Base-by-base conservation (phyloP, 2,797 vertebrate genomes). In the Takifugu ocellatus region DNA sequence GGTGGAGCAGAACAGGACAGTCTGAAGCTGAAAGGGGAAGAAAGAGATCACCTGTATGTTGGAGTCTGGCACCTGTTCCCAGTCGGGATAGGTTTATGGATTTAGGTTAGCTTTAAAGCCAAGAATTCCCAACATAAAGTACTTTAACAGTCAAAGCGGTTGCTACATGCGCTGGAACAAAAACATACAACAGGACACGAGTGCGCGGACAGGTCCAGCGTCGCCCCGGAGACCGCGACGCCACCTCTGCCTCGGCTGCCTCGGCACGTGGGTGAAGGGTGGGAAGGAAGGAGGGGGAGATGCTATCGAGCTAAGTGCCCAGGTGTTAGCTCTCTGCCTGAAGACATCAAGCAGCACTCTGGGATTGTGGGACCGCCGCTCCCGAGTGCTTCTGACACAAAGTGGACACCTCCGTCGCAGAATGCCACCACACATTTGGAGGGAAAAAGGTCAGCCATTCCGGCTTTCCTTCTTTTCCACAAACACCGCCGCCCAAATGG, bases 221-320 rank as follows among this genome's bases (percentile, higher is more conserved):
- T 77, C 85, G 77, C 84, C 81, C 81, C 77, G 24, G 63, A 77
- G 78, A 54, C 79, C 81, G 81, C 72, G 81, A 85, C 82, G 70
- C 66, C 67, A 77, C 68, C 69, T 81, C 63, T 49, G 67, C 63
- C 1, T 64, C 59, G 52, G 63, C 73, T 61, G 75, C 39, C 27
- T 66, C 43, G 61, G 60, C 58, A 68, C 63, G 59, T 61, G 63
- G 53, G 63, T 69, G 70, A 78, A 76, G 68, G 58, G 77, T 75
- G 79, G 74, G 76, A 78, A 77, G 52, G 74, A 29, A 77, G 73
- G 68, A 66, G 72, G 68, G 63, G 44, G 78, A 36, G 55, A 78
- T 83, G 87, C 70, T 78, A 90, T 83, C 49, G 84, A 90, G 81
- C 85, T 88, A 90, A 89, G 81, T 84, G 85, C 68, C 76, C 78